These are phyloP conservation scores for Smittia aterrima DNA, from an alignment of 2,888 invertebrate species.

Conservation along the genomic window DNA sequence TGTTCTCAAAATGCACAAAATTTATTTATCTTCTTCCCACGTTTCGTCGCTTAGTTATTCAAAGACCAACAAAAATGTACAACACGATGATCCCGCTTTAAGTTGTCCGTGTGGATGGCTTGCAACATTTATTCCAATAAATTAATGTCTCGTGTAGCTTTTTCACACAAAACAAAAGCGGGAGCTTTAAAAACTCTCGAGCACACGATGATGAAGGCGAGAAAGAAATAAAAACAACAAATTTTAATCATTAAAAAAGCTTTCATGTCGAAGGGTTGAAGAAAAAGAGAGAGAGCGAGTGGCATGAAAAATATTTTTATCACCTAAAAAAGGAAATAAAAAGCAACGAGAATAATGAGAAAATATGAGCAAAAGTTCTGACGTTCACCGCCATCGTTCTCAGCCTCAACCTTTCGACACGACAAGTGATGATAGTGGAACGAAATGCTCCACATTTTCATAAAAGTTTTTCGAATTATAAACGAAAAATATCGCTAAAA, in stretches of 20 bases:
- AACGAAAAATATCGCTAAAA: neutral
- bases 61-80: neutral
- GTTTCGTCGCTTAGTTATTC: neutral
- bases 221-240: constrained; percentile 6
- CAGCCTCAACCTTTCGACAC: neutral
- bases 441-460: neutral
- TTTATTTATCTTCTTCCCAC: neutral
- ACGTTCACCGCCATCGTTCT: neutral
- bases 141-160: neutral
- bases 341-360: neutral
- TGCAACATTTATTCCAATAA: neutral
- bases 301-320: neutral
- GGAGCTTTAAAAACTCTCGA: neutral
- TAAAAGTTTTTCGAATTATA: neutral
- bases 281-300: neutral
- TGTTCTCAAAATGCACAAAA: neutral
- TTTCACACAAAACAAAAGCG: neutral
- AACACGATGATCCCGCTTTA: no score
- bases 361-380: no score
- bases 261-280: neutral
- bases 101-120: neutral
- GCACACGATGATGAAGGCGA: neutral
- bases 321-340: neutral
- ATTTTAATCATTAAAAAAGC: constrained; percentile 20
- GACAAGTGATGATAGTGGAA: neutral